phyloP scores from a whole-genome alignment of 2,113 vertebrate genomes.

The Scalopus aquaticus region DNA sequence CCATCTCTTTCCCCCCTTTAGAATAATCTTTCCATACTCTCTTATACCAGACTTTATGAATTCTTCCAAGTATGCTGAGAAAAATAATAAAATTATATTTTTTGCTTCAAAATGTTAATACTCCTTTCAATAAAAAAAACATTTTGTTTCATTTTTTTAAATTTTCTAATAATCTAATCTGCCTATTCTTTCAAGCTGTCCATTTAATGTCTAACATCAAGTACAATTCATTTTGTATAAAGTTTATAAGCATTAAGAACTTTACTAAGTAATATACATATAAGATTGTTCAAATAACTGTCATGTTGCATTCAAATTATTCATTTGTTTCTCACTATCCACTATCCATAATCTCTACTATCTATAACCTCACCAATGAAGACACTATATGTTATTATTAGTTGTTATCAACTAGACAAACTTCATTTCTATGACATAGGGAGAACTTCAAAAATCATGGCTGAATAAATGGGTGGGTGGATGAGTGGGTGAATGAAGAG shows the following conservation, averaged over 20 bases:
- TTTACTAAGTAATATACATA: not conserved
- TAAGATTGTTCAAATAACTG: not conserved
- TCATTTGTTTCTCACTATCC: not conserved
- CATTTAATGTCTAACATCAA: not conserved
- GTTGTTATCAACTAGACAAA: not conserved
- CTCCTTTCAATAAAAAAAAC: not conserved
- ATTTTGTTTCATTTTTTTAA: not conserved
- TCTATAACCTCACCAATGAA: not conserved
- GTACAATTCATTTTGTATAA: not conserved
- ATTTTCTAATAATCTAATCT: not conserved
- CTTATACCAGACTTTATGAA: slow-evolving; percentile 26
- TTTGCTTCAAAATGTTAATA: not conserved
- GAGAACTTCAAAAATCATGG: not conserved
- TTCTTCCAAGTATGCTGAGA: not conserved
- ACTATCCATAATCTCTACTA: not conserved
- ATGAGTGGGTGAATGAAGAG: not conserved
- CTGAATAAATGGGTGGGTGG: not conserved
- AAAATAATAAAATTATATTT: not conserved
- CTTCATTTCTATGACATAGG: not conserved
- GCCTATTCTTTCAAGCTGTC: not conserved
- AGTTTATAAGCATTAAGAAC: not conserved
- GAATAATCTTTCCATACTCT: not conserved
- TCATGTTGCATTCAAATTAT: not conserved
- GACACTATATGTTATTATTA: not conserved
- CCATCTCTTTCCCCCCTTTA: slow-evolving; percentile 9